A percentile compares a stretch with the other conserved stretches of the same genome.
Evolutionary conservation across 2,797 vertebrate genomes (phyloP).

Genomic region (Bovichtus variegatus): DNA sequence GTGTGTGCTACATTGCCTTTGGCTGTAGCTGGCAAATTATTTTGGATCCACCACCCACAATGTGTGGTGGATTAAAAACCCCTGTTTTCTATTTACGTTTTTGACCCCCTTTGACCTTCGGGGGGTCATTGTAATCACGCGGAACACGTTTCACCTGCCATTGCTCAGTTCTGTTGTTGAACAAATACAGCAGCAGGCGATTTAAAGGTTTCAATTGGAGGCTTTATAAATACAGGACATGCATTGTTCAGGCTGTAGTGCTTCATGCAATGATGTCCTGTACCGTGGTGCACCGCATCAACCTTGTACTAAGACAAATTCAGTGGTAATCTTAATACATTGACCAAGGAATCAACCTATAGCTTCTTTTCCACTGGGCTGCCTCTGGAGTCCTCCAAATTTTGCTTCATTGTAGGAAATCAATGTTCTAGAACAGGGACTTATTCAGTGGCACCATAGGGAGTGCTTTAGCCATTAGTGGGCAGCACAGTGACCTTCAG

Average conservation of each 20-base stretch:
- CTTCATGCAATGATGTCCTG: background rate
- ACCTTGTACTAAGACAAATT: constrained; percentile 38
- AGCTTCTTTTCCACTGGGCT: constrained; percentile 25
- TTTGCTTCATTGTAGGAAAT: constrained; percentile 73
- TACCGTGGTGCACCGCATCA: background rate
- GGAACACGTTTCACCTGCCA: constrained; percentile 26
- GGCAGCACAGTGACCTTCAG: constrained; percentile 76
- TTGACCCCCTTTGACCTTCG: constrained; percentile 36
- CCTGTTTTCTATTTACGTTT: constrained; percentile 38
- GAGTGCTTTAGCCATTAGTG: constrained; percentile 74
- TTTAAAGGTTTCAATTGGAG: constrained; percentile 2
- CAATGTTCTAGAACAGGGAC: constrained; percentile 70
- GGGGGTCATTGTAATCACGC: constrained; percentile 43
- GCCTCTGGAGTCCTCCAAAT: constrained; percentile 54
- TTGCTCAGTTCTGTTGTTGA: constrained; percentile 6
- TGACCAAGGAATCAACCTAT: constrained; percentile 32
- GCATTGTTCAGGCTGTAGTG: background rate
- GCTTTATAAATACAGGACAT: constrained; percentile 12
- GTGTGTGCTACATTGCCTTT: constrained; percentile 35
- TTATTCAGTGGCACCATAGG: constrained; percentile 65
- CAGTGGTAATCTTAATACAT: constrained; percentile 32
- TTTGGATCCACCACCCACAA: constrained; percentile 48
- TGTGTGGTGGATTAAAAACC: constrained; percentile 55
- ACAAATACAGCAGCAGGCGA: constrained; percentile 16
- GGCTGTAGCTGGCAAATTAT: constrained; percentile 57